Evolutionary conservation across 2,797 vertebrate genomes (phyloP).

Genomic region (Gymnoscopelus microlampas): DNA sequence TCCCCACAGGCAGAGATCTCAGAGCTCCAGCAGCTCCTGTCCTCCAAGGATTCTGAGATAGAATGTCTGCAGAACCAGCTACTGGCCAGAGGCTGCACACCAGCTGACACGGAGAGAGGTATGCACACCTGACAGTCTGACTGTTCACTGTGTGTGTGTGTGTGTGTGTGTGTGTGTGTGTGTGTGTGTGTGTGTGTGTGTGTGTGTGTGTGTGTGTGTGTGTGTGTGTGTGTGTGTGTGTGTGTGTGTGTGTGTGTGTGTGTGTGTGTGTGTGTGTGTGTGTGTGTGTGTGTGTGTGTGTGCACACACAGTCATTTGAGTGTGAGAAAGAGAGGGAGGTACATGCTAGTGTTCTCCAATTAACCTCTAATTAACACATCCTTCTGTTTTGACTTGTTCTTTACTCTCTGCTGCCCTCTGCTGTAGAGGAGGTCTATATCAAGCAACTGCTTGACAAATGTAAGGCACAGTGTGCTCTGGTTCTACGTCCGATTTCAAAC

Average conservation of each 20-base stretch:
- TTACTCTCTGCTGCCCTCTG: constrained; percentile 71
- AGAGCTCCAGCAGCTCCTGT: constrained; percentile 90
- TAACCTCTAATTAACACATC: constrained; percentile 65
- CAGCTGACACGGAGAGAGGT: constrained; percentile 91
- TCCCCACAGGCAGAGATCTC: constrained; percentile 88
- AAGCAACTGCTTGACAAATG: constrained; percentile 93
- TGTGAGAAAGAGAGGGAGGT: constrained; percentile 19
- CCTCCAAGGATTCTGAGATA: constrained; percentile 93
- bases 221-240: constrained; percentile 4
- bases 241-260: neutral
- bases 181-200: constrained; percentile 1
- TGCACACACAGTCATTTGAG: neutral
- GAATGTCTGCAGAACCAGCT: constrained; percentile 91
- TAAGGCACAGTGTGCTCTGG: constrained; percentile 77
- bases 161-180: constrained; percentile 6
- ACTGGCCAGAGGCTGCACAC: constrained; percentile 79
- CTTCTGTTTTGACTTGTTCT: constrained; percentile 63
- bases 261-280: constrained; percentile 13
- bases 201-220: neutral
- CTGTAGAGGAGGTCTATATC: constrained; percentile 90
- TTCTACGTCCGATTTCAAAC: constrained; percentile 38
- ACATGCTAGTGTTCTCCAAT: constrained; percentile 36
- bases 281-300: neutral
- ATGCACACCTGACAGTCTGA: constrained; percentile 38
- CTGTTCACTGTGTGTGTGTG: constrained; percentile 15